Conservation (phyloP, 2,888 invertebrate species). For the Spodoptera littoralis region DNA sequence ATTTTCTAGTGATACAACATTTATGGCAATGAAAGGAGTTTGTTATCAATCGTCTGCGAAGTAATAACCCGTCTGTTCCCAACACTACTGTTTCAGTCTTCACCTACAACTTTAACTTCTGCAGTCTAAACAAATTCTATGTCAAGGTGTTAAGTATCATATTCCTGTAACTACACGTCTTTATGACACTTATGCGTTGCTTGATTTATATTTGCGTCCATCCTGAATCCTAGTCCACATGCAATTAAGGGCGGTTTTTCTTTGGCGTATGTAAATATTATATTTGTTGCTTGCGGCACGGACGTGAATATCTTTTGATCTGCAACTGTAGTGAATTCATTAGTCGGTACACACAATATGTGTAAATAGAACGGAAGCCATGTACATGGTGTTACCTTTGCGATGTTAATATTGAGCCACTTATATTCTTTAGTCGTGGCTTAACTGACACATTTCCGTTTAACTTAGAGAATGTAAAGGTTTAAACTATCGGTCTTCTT, state of each 20-base stretch:
- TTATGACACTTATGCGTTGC: constrained; percentile 12
- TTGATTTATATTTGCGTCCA: constrained; percentile 39
- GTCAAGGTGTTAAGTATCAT: constrained; percentile 27
- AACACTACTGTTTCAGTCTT: constrained; percentile 40
- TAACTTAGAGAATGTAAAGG: constrained; percentile 40
- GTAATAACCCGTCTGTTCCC: constrained; percentile 64
- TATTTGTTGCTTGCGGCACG: constrained; percentile 63
- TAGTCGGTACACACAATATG: constrained; percentile 76
- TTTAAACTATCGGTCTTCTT: constrained; percentile 9
- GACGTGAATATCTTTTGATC: constrained; percentile 84
- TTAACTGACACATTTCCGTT: constrained; percentile 52
- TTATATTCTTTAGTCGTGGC: constrained; percentile 51
- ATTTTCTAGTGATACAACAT: constrained; percentile 43
- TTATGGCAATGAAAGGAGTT: constrained; percentile 51
- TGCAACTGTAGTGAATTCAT: constrained; percentile 83
- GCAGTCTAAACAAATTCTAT: constrained; percentile 19
- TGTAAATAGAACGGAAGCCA: constrained; percentile 86
- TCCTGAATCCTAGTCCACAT: constrained; percentile 36
- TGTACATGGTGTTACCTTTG: constrained; percentile 74
- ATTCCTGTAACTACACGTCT: constrained; percentile 13
- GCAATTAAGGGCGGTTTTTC: constrained; percentile 56
- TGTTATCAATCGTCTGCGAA: constrained; percentile 69
- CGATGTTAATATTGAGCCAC: constrained; percentile 61
- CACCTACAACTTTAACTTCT: constrained; percentile 7
- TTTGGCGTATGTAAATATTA: constrained; percentile 30